Base-by-base conservation (phyloP, 2,113 vertebrate genomes). In the Corydoras maculifer region DNA sequence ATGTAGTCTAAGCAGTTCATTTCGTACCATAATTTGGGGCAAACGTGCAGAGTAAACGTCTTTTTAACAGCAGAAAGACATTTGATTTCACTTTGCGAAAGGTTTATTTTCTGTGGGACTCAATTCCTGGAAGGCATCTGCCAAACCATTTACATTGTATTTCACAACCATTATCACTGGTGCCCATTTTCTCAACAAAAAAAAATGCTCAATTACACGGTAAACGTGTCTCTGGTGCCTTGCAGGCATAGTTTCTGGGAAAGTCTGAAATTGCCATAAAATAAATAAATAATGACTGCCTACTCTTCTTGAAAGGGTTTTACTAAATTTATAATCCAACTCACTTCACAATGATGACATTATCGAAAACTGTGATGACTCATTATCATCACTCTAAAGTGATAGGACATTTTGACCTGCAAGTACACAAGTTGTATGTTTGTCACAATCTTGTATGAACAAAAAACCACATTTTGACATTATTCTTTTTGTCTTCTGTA, bases 91-190 rank as follows among this genome's bases (percentile, higher is more conserved):
- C n/a, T 66, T n/a, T 53, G 51, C 51, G 18, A 11, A 14, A 58
- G 35, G 35, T 43, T 43, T 43, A 43, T 11, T 5, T 35, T 59
- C n/a, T 43, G 10, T 63, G 15, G 3, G 50, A 25, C 59, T 35
- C 12, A 8, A 70, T 65, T 58, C 13, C 18, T 72, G 58, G 14
- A 72, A 35, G 62, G 48, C 18, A 65, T 59, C 35, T 59, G 62
- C 43, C 54, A 58, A 65, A 18, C 29, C 31, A 30, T 58, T 8
- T 51, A 4, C 48, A 18, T n/a, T 49, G 35, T 50, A 8, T 58
- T 12, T 48, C 30, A 18, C 55, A 25, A 66, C 53, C 10, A 14
- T 30, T 13, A 25, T 57, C 14, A 67, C n/a, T 57, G 65, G 13
- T 57, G 5, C 65, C 10, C n/a, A 57, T 43, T 57, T 43, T 18